phyloP scores from a whole-genome alignment of 1,140 invertebrate genomes.

The Bradynema listronoti region DNA sequence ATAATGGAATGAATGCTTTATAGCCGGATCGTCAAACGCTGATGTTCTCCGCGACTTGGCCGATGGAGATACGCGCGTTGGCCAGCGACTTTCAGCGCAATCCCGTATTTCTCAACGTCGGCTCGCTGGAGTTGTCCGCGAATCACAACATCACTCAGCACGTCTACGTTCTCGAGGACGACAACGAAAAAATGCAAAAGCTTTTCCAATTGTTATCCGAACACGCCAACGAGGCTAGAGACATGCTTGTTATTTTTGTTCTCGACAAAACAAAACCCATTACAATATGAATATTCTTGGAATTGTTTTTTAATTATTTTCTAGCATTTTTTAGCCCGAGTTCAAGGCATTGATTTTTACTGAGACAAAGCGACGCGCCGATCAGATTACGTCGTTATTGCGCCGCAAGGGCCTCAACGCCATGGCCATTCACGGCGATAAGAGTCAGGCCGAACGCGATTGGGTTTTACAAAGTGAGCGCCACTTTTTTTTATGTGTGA shows the following conservation, averaged over 20 bases:
- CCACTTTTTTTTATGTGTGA: neutral
- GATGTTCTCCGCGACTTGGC: slow-evolving; percentile 99
- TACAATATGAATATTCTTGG: neutral
- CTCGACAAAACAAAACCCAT: slow-evolving; percentile 11
- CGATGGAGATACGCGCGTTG: slow-evolving; percentile 83
- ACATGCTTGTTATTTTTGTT: slow-evolving; percentile 11
- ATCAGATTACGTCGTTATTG: slow-evolving; percentile 86
- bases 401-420: slow-evolving; percentile 80
- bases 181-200: slow-evolving; percentile 1
- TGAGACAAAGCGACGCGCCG: slow-evolving; percentile 74
- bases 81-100: slow-evolving; percentile 87
- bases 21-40: slow-evolving; percentile 82
- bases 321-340: slow-evolving; percentile 30
- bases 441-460: slow-evolving; percentile 72
- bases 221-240: slow-evolving; percentile 1
- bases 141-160: slow-evolving; percentile 83
- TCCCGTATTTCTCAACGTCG: slow-evolving; percentile 88
- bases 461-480: slow-evolving; percentile 11
- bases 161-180: slow-evolving; percentile 1
- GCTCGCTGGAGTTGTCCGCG: slow-evolving; percentile 79
- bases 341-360: slow-evolving; percentile 37
- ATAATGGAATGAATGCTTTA: too few relatives aligned
- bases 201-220: slow-evolving; percentile 6
- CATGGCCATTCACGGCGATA: slow-evolving; percentile 93
- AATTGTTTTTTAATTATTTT: neutral